Evolutionary conservation across 1,140 invertebrate species (phyloP).

Genomic region (Globodera ellingtonae): DNA sequence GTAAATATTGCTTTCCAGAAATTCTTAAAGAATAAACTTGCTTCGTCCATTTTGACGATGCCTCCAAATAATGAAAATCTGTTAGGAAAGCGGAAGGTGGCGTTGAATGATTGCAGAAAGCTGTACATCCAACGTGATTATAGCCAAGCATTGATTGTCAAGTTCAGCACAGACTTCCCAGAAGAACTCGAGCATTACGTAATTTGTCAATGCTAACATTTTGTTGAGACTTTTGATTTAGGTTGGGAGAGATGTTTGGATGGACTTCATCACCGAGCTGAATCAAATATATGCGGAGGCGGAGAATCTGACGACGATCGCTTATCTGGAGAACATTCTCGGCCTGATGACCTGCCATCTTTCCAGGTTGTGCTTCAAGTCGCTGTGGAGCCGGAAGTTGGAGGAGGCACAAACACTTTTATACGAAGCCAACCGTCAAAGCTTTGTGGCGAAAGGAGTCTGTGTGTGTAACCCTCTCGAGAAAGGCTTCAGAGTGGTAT

Average conservation of each 20-base stretch:
- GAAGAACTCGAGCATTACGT: slow-evolving; percentile 39
- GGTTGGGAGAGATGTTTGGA: slow-evolving; percentile 31
- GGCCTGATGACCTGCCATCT: slow-evolving; percentile 36
- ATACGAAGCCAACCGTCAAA: slow-evolving; percentile 27
- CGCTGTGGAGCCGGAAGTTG: slow-evolving; percentile 32
- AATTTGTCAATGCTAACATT: slow-evolving; percentile 13
- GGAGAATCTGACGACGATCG: slow-evolving; percentile 22
- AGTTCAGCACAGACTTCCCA: slow-evolving; percentile 37
- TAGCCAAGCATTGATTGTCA: slow-evolving; percentile 28
- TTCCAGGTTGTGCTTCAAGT: slow-evolving; percentile 38
- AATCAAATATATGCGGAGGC: slow-evolving; percentile 42
- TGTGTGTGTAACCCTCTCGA: slow-evolving; percentile 39
- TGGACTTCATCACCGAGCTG: slow-evolving; percentile 36
- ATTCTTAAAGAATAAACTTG: background rate
- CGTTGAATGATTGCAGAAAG: slow-evolving; percentile 43
- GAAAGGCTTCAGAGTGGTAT: slow-evolving; percentile 47
- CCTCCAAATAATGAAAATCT: slow-evolving; percentile 25
- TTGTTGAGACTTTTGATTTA: slow-evolving; percentile 16
- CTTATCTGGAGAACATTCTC: slow-evolving; percentile 35
- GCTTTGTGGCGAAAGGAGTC: slow-evolving; percentile 31
- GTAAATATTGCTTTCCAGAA: background rate
- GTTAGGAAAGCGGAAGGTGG: slow-evolving; percentile 26
- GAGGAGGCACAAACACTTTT: slow-evolving; percentile 30
- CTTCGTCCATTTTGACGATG: slow-evolving; percentile 2
- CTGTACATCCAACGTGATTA: slow-evolving; percentile 44